phyloP scores from a whole-genome alignment of 64 coral and sea anemone species.

The Trachythela sp. region DNA sequence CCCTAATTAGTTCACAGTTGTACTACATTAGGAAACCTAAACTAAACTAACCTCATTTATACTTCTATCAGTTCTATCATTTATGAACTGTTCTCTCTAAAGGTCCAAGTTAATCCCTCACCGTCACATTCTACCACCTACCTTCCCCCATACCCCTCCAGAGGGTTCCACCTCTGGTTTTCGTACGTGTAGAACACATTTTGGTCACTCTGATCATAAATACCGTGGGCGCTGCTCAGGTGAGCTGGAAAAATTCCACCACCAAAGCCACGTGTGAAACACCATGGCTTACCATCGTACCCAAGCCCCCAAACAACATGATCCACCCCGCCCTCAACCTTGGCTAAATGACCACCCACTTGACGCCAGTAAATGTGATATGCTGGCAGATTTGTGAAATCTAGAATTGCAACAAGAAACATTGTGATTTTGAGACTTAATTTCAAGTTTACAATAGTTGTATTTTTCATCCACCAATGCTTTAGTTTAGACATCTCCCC shows the following conservation, averaged over 20 bases:
- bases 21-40: too few species aligned
- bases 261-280: slow-evolving; percentile 91
- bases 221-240: slow-evolving; percentile 55
- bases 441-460: too few species aligned
- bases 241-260: slow-evolving; percentile 74
- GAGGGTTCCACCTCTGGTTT: slow-evolving; percentile 93
- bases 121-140: slow-evolving; percentile 2
- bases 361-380: slow-evolving; percentile 70
- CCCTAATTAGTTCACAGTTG: too few species aligned
- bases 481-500: too few species aligned
- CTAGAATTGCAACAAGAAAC: too few species aligned
- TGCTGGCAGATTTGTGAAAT: background rate
- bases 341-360: slow-evolving; percentile 77
- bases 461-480: too few species aligned
- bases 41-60: too few species aligned
- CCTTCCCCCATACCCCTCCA: slow-evolving; percentile 82
- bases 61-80: background rate
- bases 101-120: background rate
- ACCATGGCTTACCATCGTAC: slow-evolving; percentile 73
- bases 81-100: background rate
- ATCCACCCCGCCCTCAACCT: slow-evolving; percentile 60
- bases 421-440: too few species aligned
- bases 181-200: slow-evolving; percentile 77
- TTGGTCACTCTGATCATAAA: slow-evolving; percentile 82
- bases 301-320: slow-evolving; percentile 89